These are phyloP conservation scores for Anadara kagoshimensis DNA, from an alignment of 1,140 invertebrate species.

Conservation along the genomic window DNA sequence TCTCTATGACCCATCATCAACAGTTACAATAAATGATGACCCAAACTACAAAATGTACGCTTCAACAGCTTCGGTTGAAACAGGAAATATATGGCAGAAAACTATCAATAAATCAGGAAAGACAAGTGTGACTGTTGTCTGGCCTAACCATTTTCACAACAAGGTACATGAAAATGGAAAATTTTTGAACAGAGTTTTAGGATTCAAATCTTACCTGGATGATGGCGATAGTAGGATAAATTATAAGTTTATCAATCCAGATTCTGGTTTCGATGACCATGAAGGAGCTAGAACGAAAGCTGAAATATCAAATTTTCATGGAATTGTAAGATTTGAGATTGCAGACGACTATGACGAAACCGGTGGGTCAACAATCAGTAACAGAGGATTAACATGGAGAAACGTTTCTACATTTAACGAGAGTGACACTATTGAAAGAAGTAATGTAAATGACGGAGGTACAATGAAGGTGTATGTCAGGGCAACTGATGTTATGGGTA, in stretches of 20 bases:
- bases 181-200: conserved; percentile 33
- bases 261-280: conserved; percentile 23
- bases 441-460: conserved; percentile 17
- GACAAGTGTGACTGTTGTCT: conserved; percentile 19
- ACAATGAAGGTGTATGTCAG: conserved; percentile 26
- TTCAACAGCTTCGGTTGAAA: conserved; percentile 11
- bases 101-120: neutral
- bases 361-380: neutral
- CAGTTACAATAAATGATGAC: conserved; percentile 25
- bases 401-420: neutral
- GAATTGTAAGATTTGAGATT: conserved; percentile 34
- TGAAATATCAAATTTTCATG: conserved; percentile 41
- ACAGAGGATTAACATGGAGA: neutral
- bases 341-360: neutral
- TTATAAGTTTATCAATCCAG: conserved; percentile 14
- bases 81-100: conserved; percentile 26
- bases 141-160: conserved; percentile 45
- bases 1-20: conserved; percentile 42
- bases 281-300: conserved; percentile 34
- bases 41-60: neutral
- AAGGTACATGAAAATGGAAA: conserved; percentile 37
- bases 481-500: conserved; percentile 34
- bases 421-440: neutral
- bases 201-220: conserved; percentile 36
- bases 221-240: conserved; percentile 8